These are phyloP conservation scores for Diploscapter pachys DNA, from an alignment of 1,140 invertebrate species.

Conservation along the genomic window DNA sequence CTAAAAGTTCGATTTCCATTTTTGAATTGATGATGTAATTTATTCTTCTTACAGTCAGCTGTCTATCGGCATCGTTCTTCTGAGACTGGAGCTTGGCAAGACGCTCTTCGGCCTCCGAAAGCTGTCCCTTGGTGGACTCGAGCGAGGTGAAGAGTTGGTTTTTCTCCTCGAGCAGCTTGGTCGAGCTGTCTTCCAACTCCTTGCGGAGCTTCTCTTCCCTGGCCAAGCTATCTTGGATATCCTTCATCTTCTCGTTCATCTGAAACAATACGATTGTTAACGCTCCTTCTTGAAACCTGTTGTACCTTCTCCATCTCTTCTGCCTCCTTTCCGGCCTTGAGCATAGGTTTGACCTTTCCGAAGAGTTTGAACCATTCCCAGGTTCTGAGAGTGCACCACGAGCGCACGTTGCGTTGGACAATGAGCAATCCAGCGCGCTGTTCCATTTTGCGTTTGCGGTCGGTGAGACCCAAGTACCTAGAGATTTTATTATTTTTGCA, in stretches of 20 bases:
- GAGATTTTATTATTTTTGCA: too few relatives aligned
- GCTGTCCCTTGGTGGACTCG: conserved; percentile 81
- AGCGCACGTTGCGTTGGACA: conserved; percentile 96
- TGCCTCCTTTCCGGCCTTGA: conserved; percentile 92
- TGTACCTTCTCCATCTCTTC: conserved; percentile 97
- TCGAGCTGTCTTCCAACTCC: conserved; percentile 95
- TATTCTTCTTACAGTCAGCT: conserved; percentile 38
- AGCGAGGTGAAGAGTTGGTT: conserved; percentile 79
- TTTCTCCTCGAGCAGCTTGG: conserved; percentile 84
- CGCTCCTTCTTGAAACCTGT: too few relatives aligned
- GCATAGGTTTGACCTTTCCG: conserved; percentile 57
- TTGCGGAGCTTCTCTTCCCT: conserved; percentile 96
- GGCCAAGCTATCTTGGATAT: conserved; percentile 89
- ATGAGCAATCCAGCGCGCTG: conserved; percentile 71
- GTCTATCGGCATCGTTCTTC: conserved; percentile 80
- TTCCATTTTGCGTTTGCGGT: conserved; percentile 51
- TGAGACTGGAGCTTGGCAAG: conserved; percentile 85
- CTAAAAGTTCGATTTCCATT: conserved; percentile 22
- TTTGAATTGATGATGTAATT: conserved; percentile 1
- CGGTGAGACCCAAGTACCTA: conserved; percentile 32
- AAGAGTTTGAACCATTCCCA: conserved; percentile 83
- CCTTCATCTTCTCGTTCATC: conserved; percentile 86
- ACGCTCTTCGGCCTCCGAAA: conserved; percentile 86
- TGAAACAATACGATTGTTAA: too few relatives aligned
- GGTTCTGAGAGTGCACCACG: conserved; percentile 93